phyloP scores from a whole-genome alignment of 2,888 invertebrate species.

The Tetheella fluctuosa region DNA sequence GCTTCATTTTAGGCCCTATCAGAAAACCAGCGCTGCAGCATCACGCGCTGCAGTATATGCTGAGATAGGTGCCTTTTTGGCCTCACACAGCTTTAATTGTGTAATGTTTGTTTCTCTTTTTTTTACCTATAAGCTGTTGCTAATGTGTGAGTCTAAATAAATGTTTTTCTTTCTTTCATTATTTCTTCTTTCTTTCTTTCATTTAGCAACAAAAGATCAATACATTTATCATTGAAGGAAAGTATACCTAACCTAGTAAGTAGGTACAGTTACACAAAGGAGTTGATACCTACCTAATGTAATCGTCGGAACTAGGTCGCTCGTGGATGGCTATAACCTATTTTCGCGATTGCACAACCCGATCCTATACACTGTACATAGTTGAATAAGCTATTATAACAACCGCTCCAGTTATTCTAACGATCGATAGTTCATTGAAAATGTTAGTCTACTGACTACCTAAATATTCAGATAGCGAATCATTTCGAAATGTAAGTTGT shows the following conservation, averaged over 20 bases:
- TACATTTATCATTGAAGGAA: neutral
- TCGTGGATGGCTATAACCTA: conserved; percentile 63
- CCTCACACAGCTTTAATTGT: too few relatives aligned
- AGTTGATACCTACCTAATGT: conserved; percentile 39
- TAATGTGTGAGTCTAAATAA: too few relatives aligned
- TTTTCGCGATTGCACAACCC: conserved; percentile 68
- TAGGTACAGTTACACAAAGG: conserved; percentile 45
- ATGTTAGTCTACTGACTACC: conserved; percentile 32
- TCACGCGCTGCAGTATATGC: too few relatives aligned
- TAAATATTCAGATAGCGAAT: too few relatives aligned
- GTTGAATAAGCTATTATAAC: conserved; percentile 53
- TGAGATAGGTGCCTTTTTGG: too few relatives aligned
- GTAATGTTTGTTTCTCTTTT: too few relatives aligned
- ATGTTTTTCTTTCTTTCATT: too few relatives aligned
- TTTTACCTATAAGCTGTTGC: too few relatives aligned
- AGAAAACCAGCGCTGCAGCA: too few relatives aligned
- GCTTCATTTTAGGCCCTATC: too few relatives aligned
- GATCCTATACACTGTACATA: conserved; percentile 42
- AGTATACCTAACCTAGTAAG: conserved; percentile 25
- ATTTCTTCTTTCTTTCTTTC: too few relatives aligned
- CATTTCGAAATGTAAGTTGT: too few relatives aligned
- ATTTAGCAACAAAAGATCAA: neutral
- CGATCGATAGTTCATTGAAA: conserved; percentile 56
- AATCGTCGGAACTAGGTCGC: conserved; percentile 58
- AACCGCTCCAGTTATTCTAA: conserved; percentile 54